Evolutionary conservation across 1,140 invertebrate genomes (phyloP), one percentile per base, ranked within the genome.

Genomic region (Subanguina moxae): DNA sequence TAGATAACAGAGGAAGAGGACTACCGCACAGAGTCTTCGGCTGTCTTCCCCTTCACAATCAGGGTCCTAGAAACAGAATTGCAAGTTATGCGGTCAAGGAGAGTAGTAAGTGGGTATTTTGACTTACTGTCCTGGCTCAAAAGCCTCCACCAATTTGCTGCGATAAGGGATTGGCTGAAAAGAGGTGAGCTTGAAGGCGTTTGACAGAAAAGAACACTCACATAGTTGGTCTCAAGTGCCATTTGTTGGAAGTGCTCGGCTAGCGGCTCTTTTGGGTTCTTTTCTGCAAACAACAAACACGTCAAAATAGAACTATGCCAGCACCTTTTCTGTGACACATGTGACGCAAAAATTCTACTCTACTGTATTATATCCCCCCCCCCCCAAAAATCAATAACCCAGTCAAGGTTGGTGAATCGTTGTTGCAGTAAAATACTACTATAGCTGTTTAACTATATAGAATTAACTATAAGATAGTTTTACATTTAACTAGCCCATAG

Each of bases 41-140:
- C 77, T 46, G 78, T 80, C 59, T 80, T 80, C 46, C 78, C 78
- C 69, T 80, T 82, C 23, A 80, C 73, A 52, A 82, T 82, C 42
- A 80, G 69, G 11, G 78, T 80, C 11, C 32, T 38, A 11, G 32
- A 38, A 38, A 38, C 32, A 38, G 32, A 38, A 38, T n/a, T n/a
- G n/a, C n/a, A n/a, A n/a, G n/a, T n/a, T n/a, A n/a, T n/a, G n/a
- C n/a, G n/a, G n/a, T n/a, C n/a, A n/a, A n/a, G n/a, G n/a, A n/a
- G n/a, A n/a, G n/a, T n/a, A n/a, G n/a, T n/a, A n/a, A n/a, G n/a
- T n/a, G n/a, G n/a, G n/a, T n/a, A n/a, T n/a, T n/a, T 58, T 58
- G n/a, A 38, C 32, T 38, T 38, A 38, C 61, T 80, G 78, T 62
- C 78, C 78, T 21, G 78, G 78, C 67, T 80, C 80, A 48, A 80